These are phyloP conservation scores for Sphaeramia orbicularis DNA, from an alignment of 2,797 vertebrate species.

Conservation along the genomic window DNA sequence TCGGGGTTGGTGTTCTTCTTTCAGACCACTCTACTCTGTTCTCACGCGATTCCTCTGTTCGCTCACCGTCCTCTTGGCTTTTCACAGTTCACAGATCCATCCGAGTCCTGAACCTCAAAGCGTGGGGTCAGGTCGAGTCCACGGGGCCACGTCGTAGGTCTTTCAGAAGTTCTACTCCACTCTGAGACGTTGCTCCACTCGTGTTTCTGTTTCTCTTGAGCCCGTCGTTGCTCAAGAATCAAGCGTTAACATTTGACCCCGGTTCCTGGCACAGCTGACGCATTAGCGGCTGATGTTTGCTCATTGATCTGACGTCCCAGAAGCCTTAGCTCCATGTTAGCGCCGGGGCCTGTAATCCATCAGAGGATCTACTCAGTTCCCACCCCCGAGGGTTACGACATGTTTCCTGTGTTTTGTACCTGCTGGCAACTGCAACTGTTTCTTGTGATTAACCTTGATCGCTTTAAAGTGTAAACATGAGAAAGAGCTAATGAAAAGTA, in stretches of 20 bases:
- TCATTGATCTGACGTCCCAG: slow-evolving; percentile 75
- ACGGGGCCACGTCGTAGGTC: too few relatives aligned
- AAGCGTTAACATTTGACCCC: slow-evolving; percentile 53
- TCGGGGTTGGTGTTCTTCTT: slow-evolving; percentile 62
- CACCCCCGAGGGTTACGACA: slow-evolving; percentile 45
- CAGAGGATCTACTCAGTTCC: slow-evolving; percentile 47
- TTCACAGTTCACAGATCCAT: slow-evolving; percentile 19
- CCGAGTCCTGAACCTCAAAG: slow-evolving; percentile 17
- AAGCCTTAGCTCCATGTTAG: slow-evolving; percentile 46
- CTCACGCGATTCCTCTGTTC: slow-evolving; percentile 72
- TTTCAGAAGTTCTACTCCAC: too few relatives aligned
- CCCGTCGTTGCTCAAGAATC: slow-evolving; percentile 6
- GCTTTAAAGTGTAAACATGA: slow-evolving; percentile 9
- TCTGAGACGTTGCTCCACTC: too few relatives aligned
- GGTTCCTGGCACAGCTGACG: slow-evolving; percentile 58
- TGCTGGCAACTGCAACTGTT: slow-evolving; percentile 50
- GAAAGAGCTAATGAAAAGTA: slow-evolving; percentile 1
- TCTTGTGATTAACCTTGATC: slow-evolving; percentile 40
- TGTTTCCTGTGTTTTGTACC: slow-evolving; percentile 56
- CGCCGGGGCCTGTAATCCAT: slow-evolving; percentile 60
- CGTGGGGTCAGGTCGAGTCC: slow-evolving; percentile 20
- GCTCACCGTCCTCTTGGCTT: slow-evolving; percentile 11
- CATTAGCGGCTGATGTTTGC: slow-evolving; percentile 63
- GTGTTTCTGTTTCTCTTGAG: slow-evolving; percentile 26
- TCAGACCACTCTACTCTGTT: slow-evolving; percentile 51